phyloP scores from a whole-genome alignment of 2,113 vertebrate species.

The Actenoides hombroni region DNA sequence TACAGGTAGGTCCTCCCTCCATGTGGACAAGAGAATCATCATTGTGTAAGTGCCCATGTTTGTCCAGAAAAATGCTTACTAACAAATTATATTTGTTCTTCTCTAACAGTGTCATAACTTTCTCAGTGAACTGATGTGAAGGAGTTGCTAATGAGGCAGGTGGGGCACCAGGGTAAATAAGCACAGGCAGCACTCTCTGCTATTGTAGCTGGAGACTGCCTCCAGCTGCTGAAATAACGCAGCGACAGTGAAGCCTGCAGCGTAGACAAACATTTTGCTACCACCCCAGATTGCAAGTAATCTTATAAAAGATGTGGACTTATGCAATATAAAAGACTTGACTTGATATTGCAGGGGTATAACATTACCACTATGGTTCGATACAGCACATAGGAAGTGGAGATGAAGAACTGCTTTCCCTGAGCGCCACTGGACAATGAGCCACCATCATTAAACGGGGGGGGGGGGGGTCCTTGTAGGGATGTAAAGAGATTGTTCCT shows the following conservation, averaged over 20 bases:
- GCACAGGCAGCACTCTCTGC: not conserved
- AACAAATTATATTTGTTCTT: not conserved
- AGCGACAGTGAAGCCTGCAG: not conserved
- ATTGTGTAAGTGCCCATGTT: not conserved
- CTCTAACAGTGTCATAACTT: not conserved
- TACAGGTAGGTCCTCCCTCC: not conserved
- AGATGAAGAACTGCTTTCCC: not conserved
- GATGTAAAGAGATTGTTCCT: not conserved
- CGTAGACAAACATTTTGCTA: not conserved
- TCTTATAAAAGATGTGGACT: not conserved
- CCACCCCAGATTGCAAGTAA: not conserved
- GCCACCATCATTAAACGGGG: not conserved
- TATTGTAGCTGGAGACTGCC: not conserved
- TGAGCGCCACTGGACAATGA: not conserved
- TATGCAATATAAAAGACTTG: not conserved
- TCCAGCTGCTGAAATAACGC: not conserved
- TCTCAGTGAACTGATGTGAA: not conserved
- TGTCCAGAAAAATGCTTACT: not conserved
- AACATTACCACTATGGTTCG: not conserved
- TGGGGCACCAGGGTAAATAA: not conserved
- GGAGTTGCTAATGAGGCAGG: not conserved
- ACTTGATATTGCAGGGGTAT: not conserved
- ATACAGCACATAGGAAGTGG: not conserved
- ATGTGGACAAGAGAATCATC: not conserved
- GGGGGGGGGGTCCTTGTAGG: not conserved